Percentiles rank a stretch among this genome's conserved stretches.
Evolutionary conservation across 2,797 vertebrate species (phyloP).

Genomic region (Caiman crocodilus): DNA sequence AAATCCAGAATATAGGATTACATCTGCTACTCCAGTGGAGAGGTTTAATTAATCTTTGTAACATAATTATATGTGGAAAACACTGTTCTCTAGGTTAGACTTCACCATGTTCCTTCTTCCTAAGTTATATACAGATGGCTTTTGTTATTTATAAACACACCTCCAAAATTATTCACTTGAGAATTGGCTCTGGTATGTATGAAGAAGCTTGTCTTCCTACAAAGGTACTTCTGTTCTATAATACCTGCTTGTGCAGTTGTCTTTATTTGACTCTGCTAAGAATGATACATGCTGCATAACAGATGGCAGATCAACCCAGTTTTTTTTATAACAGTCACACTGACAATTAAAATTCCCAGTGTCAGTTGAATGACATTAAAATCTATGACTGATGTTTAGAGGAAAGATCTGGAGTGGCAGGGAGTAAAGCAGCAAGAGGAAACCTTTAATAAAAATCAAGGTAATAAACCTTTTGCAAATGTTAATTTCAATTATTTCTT

Average conservation of each 20-base stretch:
- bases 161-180: not conserved
- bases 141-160: not conserved
- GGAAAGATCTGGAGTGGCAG: slow-evolving; percentile 57
- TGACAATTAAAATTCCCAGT: slow-evolving; percentile 63
- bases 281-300: not conserved
- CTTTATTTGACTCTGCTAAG: slow-evolving; percentile 35
- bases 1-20: too few species aligned
- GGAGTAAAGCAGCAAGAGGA: slow-evolving; percentile 38
- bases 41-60: not conserved
- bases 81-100: fast-evolving
- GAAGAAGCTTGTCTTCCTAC: not conserved
- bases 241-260: not conserved
- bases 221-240: not conserved
- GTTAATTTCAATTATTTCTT: slow-evolving; percentile 73
- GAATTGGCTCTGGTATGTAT: not conserved
- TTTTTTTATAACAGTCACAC: slow-evolving; percentile 62
- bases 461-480: slow-evolving; percentile 72
- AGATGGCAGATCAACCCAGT: slow-evolving; percentile 23
- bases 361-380: slow-evolving; percentile 53
- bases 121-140: not conserved
- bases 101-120: not conserved
- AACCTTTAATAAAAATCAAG: slow-evolving; percentile 72
- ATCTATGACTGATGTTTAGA: slow-evolving; percentile 54
- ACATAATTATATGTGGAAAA: not conserved
- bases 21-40: not conserved